These are phyloP conservation scores for Eufriesea mexicana DNA, from an alignment of 1,140 invertebrate genomes.

Conservation along the genomic window DNA sequence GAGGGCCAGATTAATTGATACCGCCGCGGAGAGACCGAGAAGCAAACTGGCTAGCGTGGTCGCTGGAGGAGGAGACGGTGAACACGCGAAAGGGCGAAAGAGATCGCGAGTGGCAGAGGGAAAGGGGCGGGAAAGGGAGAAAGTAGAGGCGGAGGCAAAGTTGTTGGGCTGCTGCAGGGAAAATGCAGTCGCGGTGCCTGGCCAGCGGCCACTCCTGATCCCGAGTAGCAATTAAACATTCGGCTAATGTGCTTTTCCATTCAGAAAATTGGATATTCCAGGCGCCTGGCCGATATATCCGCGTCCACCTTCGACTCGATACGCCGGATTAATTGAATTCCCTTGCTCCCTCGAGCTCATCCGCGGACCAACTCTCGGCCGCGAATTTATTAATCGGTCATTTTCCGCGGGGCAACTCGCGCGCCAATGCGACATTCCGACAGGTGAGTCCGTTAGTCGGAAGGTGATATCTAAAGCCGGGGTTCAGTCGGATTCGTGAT, in stretches of 20 bases:
- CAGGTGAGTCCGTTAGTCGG: constrained; percentile 11
- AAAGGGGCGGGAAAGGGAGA: background rate
- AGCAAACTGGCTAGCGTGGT: constrained; percentile 11
- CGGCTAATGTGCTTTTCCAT: constrained; percentile 80
- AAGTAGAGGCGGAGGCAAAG: constrained; percentile 48
- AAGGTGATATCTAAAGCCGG: background rate
- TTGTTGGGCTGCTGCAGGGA: constrained; percentile 56
- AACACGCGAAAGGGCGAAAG: background rate
- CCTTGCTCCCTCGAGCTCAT: constrained; percentile 46
- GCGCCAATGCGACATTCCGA: background rate
- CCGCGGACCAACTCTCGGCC: constrained; percentile 56
- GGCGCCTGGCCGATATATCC: constrained; percentile 56
- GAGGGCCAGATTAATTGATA: constrained; percentile 69
- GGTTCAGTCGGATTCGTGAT: background rate
- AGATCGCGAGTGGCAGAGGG: background rate
- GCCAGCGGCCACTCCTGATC: constrained; percentile 71
- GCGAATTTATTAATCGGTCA: constrained; percentile 75
- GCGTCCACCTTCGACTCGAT: constrained; percentile 65
- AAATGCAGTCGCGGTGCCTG: constrained; percentile 66
- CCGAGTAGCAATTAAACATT: constrained; percentile 79
- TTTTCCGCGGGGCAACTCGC: background rate
- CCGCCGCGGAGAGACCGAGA: constrained; percentile 50
- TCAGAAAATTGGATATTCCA: constrained; percentile 81
- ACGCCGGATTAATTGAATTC: constrained; percentile 77
- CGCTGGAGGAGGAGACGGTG: constrained; percentile 40